These are phyloP conservation scores for Mythimna impura DNA, from an alignment of 2,888 invertebrate species.

Conservation along the genomic window DNA sequence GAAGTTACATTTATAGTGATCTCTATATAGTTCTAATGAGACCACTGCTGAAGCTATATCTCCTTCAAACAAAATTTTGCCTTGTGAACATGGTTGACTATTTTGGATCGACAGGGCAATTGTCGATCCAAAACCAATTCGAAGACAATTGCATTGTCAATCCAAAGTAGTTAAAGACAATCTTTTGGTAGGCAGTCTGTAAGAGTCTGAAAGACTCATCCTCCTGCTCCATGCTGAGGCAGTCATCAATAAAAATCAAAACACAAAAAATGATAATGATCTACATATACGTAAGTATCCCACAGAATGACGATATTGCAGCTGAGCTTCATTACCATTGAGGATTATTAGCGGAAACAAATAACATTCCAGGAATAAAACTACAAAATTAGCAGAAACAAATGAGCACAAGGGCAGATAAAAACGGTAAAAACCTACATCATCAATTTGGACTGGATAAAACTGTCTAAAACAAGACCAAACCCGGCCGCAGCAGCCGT, in stretches of 20 bases:
- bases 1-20: not conserved
- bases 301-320: not conserved
- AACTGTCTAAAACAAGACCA: conserved; percentile 24
- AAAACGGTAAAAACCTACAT: conserved; percentile 5
- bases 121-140: too few relatives aligned
- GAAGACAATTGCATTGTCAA: not conserved
- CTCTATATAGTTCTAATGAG: not conserved
- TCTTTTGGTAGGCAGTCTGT: not conserved
- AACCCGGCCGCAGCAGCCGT: conserved; percentile 4
- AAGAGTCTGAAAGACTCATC: not conserved
- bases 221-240: too few relatives aligned
- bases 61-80: not conserved
- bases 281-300: not conserved
- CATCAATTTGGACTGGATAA: conserved; percentile 6
- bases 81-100: too few relatives aligned
- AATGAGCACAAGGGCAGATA: not conserved
- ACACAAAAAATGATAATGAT: not conserved
- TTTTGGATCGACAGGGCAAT: too few relatives aligned
- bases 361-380: not conserved
- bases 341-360: too few relatives aligned
- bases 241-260: not conserved
- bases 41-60: not conserved
- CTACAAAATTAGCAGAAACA: not conserved
- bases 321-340: not conserved
- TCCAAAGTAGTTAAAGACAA: not conserved